These are phyloP conservation scores for Ascaphus truei DNA, from an alignment of 2,113 vertebrate species.

Conservation along the genomic window DNA sequence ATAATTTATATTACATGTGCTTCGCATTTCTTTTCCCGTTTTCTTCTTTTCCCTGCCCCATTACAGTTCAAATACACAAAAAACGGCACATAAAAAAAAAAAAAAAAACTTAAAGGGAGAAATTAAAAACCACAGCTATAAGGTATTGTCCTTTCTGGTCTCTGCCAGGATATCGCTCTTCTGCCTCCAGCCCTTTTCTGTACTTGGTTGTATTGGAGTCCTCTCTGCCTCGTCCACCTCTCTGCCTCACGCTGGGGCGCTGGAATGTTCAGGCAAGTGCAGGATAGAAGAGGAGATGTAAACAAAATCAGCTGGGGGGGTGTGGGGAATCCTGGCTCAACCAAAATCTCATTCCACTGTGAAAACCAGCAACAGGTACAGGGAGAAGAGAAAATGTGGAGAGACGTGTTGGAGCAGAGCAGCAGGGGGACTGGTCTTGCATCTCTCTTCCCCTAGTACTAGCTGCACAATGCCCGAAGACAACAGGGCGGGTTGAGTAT, in stretches of 20 bases:
- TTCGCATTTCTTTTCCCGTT: slow-evolving; percentile 78
- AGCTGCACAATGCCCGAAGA: too few species aligned
- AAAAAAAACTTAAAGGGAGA: slow-evolving; percentile 44
- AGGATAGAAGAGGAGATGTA: neutral
- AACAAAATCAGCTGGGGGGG: neutral
- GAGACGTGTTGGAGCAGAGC: slow-evolving; percentile 21
- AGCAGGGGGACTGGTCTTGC: slow-evolving; percentile 23
- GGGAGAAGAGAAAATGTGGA: slow-evolving; percentile 38
- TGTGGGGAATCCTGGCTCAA: neutral
- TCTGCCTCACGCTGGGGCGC: neutral
- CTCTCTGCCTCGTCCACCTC: too few species aligned
- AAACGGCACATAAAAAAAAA: slow-evolving; percentile 50
- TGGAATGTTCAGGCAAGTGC: neutral
- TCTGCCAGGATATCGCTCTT: slow-evolving; percentile 19
- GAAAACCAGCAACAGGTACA: slow-evolving; percentile 15
- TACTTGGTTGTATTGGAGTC: too few species aligned
- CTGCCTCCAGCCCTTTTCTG: neutral
- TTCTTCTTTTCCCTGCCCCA: slow-evolving; percentile 64
- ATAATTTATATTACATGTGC: slow-evolving; percentile 99
- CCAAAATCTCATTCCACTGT: neutral
- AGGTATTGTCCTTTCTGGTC: neutral
- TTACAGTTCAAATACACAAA: slow-evolving; percentile 47
- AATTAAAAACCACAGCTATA: neutral
- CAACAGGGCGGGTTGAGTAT: neutral
- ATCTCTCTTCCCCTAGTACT: neutral